phyloP scores from a whole-genome alignment of 1,140 invertebrate species.

The Hyposmocoma kahamanoa region DNA sequence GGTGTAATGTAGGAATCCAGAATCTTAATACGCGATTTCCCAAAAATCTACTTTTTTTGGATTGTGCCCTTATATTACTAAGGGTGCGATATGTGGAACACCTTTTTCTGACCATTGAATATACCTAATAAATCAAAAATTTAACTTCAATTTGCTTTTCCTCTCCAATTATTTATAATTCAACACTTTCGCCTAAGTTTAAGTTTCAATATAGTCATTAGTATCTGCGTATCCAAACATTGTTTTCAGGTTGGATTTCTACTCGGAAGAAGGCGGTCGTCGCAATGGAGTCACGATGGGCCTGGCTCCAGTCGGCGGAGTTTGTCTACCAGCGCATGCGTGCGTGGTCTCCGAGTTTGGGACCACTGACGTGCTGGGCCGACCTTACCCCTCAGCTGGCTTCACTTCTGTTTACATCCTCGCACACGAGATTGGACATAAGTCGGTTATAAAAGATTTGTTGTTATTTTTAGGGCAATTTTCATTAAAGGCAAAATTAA shows the following conservation, averaged over 20 bases:
- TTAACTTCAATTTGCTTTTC: too few species aligned
- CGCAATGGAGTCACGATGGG: conserved; percentile 85
- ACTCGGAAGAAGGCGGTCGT: conserved; percentile 78
- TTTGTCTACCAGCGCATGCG: conserved; percentile 81
- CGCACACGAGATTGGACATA: conserved; percentile 89
- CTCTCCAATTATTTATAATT: too few species aligned
- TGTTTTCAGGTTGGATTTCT: conserved; percentile 81
- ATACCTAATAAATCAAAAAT: too few species aligned
- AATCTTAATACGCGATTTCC: too few species aligned
- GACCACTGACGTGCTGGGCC: conserved; percentile 79
- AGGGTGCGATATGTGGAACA: too few species aligned
- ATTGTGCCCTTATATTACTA: too few species aligned
- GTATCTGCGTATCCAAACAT: background rate
- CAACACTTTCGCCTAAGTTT: too few species aligned
- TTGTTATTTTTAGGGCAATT: background rate
- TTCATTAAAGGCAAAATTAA: too few species aligned
- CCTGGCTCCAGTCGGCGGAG: conserved; percentile 82
- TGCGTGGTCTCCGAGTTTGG: conserved; percentile 88
- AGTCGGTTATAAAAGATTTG: conserved; percentile 72
- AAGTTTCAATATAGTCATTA: too few species aligned
- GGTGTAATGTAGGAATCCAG: too few species aligned
- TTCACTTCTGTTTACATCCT: conserved; percentile 87
- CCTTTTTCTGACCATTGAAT: too few species aligned
- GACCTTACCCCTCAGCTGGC: conserved; percentile 82
- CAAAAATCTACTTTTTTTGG: too few species aligned